These are phyloP conservation scores for Halcyon badia DNA, from an alignment of 2,797 vertebrate genomes.

Conservation along the genomic window DNA sequence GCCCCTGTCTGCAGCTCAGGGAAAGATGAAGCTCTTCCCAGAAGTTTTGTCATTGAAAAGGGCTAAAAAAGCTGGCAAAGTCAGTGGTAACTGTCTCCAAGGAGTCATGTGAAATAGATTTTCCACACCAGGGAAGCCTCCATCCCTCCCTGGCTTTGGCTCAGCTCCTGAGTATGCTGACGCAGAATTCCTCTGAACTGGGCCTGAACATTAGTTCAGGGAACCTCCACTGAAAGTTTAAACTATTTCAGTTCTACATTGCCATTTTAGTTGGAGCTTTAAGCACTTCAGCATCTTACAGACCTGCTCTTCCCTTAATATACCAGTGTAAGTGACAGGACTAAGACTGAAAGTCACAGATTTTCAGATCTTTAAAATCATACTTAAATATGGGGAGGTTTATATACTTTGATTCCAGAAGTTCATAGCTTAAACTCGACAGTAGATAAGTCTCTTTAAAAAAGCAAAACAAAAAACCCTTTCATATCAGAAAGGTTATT, in stretches of 20 bases:
- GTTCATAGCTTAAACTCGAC: background rate
- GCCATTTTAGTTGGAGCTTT: background rate
- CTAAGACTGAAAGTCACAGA: background rate
- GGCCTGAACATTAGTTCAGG: background rate
- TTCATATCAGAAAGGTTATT: background rate
- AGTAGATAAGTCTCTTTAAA: constrained; percentile 16
- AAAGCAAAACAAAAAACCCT: background rate
- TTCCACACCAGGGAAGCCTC: accelerated
- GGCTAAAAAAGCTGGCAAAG: background rate
- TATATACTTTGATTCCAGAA: background rate
- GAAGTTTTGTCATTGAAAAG: background rate
- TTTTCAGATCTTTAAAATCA: constrained; percentile 23
- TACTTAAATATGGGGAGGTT: background rate
- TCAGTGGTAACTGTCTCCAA: background rate
- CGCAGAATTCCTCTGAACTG: background rate
- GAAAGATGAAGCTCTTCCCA: background rate
- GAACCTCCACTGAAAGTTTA: background rate
- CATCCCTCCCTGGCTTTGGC: background rate
- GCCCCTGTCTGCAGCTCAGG: accelerated
- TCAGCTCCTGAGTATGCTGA: background rate
- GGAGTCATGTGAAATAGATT: background rate
- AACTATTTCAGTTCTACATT: background rate
- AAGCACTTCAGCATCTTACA: background rate
- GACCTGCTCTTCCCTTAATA: background rate
- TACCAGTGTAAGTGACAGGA: background rate